A percentile compares a stretch with the other conserved stretches of the same genome.
These are phyloP conservation scores for Micromys minutus DNA, from an alignment of 2,113 vertebrate genomes.

Conservation along the genomic window DNA sequence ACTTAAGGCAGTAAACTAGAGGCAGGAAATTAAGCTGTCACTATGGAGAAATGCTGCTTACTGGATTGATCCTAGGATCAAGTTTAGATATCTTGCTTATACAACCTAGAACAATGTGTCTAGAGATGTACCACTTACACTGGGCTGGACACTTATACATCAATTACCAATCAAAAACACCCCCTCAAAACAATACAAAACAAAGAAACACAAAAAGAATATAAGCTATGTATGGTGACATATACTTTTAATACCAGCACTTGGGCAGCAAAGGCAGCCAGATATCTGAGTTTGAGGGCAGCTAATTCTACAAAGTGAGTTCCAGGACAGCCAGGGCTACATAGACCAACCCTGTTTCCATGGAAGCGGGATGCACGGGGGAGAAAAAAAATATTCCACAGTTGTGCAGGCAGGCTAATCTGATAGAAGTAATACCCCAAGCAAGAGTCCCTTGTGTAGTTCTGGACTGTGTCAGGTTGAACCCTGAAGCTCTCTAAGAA, in stretches of 20 bases:
- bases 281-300: not conserved
- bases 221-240: not conserved
- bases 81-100: not conserved
- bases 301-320: not conserved
- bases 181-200: not conserved
- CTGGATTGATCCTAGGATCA: not conserved
- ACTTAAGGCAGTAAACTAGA: not conserved
- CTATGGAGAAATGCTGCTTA: not conserved
- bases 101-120: not conserved
- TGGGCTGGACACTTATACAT: not conserved
- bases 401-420: not conserved
- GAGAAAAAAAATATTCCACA: not conserved
- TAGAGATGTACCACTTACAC: not conserved
- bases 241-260: not conserved
- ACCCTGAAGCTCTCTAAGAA: not conserved
- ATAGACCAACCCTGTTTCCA: not conserved
- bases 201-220: not conserved
- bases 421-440: not conserved
- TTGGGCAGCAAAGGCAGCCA: not conserved
- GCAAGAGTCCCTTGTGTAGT: not conserved
- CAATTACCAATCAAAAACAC: not conserved
- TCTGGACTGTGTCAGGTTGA: not conserved
- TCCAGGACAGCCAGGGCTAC: not conserved
- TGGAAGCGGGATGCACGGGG: accelerated
- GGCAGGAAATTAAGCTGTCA: not conserved